These are phyloP conservation scores for Eremophila alpestris DNA, from an alignment of 2,797 vertebrate species.

Conservation along the genomic window DNA sequence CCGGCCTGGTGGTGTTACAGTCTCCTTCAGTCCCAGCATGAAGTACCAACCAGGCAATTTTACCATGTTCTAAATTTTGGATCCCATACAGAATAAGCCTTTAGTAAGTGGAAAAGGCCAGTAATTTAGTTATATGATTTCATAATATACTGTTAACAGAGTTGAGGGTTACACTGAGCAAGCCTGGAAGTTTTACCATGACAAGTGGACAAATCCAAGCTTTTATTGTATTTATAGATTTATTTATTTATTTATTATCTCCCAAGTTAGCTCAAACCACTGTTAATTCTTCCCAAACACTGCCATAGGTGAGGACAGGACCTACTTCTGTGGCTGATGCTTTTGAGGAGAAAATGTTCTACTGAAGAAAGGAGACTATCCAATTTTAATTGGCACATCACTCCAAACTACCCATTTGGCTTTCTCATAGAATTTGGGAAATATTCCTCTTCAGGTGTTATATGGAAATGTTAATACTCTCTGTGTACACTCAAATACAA, in stretches of 20 bases:
- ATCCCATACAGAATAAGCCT: background rate
- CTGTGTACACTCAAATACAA: background rate
- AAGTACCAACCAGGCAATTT: background rate
- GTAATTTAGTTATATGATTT: background rate
- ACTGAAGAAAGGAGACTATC: background rate
- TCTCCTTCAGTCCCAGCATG: background rate
- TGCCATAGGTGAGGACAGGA: accelerated
- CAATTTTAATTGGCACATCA: background rate
- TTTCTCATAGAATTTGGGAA: background rate
- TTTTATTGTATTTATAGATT: background rate
- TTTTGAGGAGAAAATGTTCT: background rate
- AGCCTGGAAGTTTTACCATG: background rate
- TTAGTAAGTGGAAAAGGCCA: background rate
- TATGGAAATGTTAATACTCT: background rate
- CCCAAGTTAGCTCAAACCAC: background rate
- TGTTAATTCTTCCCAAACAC: background rate
- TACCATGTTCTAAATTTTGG: background rate
- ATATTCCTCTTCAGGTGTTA: background rate
- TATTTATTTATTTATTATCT: background rate
- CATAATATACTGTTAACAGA: background rate
- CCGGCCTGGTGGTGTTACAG: background rate
- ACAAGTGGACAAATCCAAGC: background rate
- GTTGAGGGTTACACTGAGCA: background rate
- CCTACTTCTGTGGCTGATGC: background rate
- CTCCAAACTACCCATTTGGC: background rate